Evolutionary conservation across 2,797 vertebrate species (phyloP), one percentile per base, ranked within the genome.

Genomic region (Gallinago stenura): DNA sequence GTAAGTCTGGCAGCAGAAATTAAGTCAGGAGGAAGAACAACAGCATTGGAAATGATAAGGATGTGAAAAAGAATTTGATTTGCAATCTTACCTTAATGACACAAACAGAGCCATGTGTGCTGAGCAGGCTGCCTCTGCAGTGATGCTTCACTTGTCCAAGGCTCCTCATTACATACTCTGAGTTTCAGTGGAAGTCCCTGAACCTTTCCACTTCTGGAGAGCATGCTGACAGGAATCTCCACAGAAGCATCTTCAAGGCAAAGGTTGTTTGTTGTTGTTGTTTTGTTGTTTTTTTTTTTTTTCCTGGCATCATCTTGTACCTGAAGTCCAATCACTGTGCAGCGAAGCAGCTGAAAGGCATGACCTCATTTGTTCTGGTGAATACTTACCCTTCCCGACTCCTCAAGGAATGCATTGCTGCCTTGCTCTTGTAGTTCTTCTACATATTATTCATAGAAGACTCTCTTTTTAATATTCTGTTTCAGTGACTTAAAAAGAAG

Each of bases 81-180:
- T 66, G 54, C 20, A 88, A 10, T 66, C 93, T 96, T 93, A 96
- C 96, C 96, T 96, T 80, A 33, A 35, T 18, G 22, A 19, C 19
- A 60, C 6, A 15, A 88, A 43, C 35, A 46, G 61, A 71, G 39
- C 33, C 14, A 28, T 3, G 21, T 39, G 31, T 31, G 45, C 45
- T 61, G 60, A 66, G 45, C 31, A 61, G 46, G 41, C 37, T 54
- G 57, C 37, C 18, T 91, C 68, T 22, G 54, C 41, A 81, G 68
- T n/a, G 53, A 73, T 2, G 11, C 17, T 64, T 12, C 53, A 31
- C 9, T 43, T 79, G 51, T 72, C 51, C 77, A 69, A 68, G 35
- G 26, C 9, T 88, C 58, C 31, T 91, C 71, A 54, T 0, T 0
- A n/a, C 13, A 16, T 39, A 48, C 61, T 60, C 54, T 1, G 7